Conservation (phyloP, 1,140 invertebrate genomes). For the Plodia interpunctella region DNA sequence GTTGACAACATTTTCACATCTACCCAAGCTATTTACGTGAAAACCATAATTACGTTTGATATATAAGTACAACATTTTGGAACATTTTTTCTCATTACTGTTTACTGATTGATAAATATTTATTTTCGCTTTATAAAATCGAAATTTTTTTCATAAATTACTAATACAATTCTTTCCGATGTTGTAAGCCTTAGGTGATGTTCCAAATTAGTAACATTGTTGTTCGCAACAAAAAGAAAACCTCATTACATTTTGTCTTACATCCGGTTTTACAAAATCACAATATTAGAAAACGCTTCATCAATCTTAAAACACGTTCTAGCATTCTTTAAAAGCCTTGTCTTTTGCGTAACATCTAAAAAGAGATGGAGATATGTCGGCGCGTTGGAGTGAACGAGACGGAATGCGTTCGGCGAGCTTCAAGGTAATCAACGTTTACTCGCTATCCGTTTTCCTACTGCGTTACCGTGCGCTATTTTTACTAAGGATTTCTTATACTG, state of each 20-base stretch:
- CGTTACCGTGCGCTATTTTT: conserved; percentile 6
- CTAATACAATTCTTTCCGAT: too few relatives aligned
- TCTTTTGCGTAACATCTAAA: conserved; percentile 11
- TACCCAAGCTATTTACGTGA: too few relatives aligned
- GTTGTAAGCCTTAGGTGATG: too few relatives aligned
- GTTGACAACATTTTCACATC: too few relatives aligned
- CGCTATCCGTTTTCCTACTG: conserved; percentile 12
- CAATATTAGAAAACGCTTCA: conserved; percentile 14
- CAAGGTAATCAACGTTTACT: conserved; percentile 14
- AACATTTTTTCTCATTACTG: too few relatives aligned
- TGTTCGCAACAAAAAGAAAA: neutral
- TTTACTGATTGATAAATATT: too few relatives aligned
- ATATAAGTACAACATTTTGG: too few relatives aligned
- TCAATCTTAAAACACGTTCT: conserved; percentile 12
- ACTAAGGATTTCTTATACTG: neutral
- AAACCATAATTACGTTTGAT: too few relatives aligned
- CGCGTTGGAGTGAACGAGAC: neutral
- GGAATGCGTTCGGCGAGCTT: conserved; percentile 8
- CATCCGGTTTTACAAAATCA: conserved; percentile 1
- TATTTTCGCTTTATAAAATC: too few relatives aligned
- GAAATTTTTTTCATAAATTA: too few relatives aligned
- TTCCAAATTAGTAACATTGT: neutral
- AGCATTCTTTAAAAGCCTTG: conserved; percentile 13
- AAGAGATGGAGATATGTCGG: neutral
- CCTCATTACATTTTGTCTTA: neutral